Percentiles rank a stretch among this genome's conserved stretches.
Conservation (phyloP, 1,140 invertebrate genomes). For the Trypoxylus dichotomus region DNA sequence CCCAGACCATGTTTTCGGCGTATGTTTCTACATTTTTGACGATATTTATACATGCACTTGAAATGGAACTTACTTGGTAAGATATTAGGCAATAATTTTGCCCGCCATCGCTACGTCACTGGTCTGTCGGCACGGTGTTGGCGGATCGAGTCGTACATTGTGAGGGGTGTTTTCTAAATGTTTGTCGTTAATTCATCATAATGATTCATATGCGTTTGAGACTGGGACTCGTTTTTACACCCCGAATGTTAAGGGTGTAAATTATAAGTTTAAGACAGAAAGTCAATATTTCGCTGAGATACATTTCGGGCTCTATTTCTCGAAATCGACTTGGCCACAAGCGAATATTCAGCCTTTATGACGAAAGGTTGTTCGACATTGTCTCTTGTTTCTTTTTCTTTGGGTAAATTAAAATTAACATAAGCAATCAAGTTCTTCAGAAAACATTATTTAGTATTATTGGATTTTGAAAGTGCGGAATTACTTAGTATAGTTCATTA, state of each 20-base stretch:
- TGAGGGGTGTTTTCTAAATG: slow-evolving; percentile 54
- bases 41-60: too few relatives aligned
- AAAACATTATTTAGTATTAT: too few relatives aligned
- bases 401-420: too few relatives aligned
- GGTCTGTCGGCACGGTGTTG: slow-evolving; percentile 10
- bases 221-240: slow-evolving; percentile 53
- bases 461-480: too few relatives aligned
- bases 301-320: slow-evolving; percentile 31
- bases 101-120: neutral
- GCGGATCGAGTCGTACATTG: slow-evolving; percentile 25
- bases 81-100: neutral
- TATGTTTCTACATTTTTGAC: too few relatives aligned
- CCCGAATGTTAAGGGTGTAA: slow-evolving; percentile 54
- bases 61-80: neutral
- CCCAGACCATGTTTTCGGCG: too few relatives aligned
- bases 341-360: neutral
- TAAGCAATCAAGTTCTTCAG: too few relatives aligned
- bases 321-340: neutral
- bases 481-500: too few relatives aligned
- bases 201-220: slow-evolving; percentile 55
- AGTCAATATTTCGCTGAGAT: slow-evolving; percentile 50
- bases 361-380: neutral
- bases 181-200: slow-evolving; percentile 56
- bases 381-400: neutral
- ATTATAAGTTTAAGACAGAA: slow-evolving; percentile 55